Evolutionary conservation across 2,888 invertebrate species (phyloP), one percentile per base, ranked within the genome.

Genomic region (Linhomoeus sp.): DNA sequence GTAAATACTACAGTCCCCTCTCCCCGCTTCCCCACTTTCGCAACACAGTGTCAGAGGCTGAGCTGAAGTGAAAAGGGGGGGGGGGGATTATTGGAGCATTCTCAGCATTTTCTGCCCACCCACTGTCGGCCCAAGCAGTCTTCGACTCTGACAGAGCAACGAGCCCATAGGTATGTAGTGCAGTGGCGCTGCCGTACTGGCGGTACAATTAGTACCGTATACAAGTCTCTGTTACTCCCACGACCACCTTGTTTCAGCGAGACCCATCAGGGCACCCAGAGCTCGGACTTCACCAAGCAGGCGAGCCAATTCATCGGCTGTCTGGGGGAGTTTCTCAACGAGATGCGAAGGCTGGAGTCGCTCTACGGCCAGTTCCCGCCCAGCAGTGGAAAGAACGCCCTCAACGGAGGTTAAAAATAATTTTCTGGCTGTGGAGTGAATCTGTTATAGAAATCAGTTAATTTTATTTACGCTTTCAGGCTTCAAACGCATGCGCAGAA

Each of bases 231-330:
- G 5, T 5, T 3, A 7, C 17, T 17, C 3, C 37, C 3, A 15
- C 7, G 37, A 7, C n/a, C 7, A 5, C 9, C 37, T n/a, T 3
- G 3, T 37, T 26, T 3, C 41, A 45, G 45, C 41, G 45, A 45
- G 25, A 26, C 45, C 19, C 45, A 45, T 23, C 26, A 25, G 26
- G 19, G 12, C 3, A 14, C 33, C 20, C 40, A 40, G 5, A 29
- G 40, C 25, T 20, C 17, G 38, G 62, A 62, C 46, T 62, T 63
- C 49, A 56, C 61, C 2, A 53, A 58, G 33, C 58, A 60, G 42
- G 62, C 62, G 25, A 54, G 54, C n/a, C 56, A 60, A 47, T 63
- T 64, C 51, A 64, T 64, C 43, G 63, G 59, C 33, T 60, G 59
- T 43, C 56, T 62, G 26, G 53, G 55, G 24, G 57, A 58, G 33